Base-by-base conservation (phyloP, 92 coral and sea anemone genomes). In the Metridium senile region DNA sequence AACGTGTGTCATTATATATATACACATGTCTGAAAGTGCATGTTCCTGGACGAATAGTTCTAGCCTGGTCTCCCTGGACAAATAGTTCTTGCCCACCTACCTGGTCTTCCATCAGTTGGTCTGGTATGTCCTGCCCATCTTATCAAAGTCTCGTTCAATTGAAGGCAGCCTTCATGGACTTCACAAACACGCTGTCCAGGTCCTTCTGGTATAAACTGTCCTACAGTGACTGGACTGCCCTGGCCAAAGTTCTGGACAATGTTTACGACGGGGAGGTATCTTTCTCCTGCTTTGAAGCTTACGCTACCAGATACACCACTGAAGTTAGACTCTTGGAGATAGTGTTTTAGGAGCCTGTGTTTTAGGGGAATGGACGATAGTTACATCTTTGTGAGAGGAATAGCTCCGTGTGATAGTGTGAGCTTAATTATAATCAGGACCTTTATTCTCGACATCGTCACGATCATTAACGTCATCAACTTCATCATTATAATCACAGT, bases 301-400 rank as follows among this genome's bases (percentile, higher is more conserved):
- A 90, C 97, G 27, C 61, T 89, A 4, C 97, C 97, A 51, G 97
- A 90, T 33, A 84, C 91, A 33, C 97, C 97, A 57, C 67, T 90
- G 66, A 90, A 90, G 69, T 90, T 87, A 31, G 92, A 84, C 65
- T 81, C 79, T 59, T 87, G 92, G 25, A 90, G 82, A 51, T 58
- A 65, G 31, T 18, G 32, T 52, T 87, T 87, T 35, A 90, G 71
- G 18, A 82, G 88, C 46, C 97, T 90, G 69, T 61, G 47, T 62
- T 59, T n/a, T n/a, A 62, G 29, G 25, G 29, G n/a, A 23, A 57
- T 9, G 21, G 7, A 57, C n/a, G 17, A 45, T 45, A 45, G 52
- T 45, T 8, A 45, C 8, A 8, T 45, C 52, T n/a, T n/a, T n/a
- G n/a, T n/a, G n/a, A n/a, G n/a, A n/a, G n/a, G n/a, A n/a, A n/a